A percentile compares a stretch with the other conserved stretches of the same genome.
These are phyloP conservation scores for Rhagoletis pomonella DNA, from an alignment of 1,140 invertebrate genomes.

Conservation along the genomic window DNA sequence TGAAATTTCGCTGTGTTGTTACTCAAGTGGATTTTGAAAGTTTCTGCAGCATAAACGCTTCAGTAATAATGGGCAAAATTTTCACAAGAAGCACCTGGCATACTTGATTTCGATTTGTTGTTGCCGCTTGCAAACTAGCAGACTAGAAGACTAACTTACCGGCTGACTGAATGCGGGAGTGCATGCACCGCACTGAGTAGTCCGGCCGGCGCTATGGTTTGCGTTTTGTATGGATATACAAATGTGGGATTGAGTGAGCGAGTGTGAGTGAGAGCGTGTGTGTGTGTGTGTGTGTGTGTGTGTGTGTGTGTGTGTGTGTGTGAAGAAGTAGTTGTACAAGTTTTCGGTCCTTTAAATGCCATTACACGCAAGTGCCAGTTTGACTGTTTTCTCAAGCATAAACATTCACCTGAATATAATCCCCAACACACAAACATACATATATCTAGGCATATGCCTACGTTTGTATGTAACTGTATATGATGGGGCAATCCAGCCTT, in stretches of 20 bases:
- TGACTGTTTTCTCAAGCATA: slow-evolving; percentile 22
- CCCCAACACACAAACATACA: not conserved
- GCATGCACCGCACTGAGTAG: not conserved
- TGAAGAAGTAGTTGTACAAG: not conserved
- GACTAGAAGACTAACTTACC: not conserved
- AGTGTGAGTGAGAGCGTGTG: not conserved
- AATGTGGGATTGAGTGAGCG: not conserved
- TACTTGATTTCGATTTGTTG: not conserved
- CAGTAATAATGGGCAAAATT: slow-evolving; percentile 42
- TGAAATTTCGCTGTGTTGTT: slow-evolving; percentile 23
- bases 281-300: not conserved
- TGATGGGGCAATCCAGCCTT: too few relatives aligned
- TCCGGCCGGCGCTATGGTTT: not conserved
- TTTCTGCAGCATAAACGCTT: slow-evolving; percentile 47
- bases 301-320: not conserved
- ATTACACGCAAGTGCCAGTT: slow-evolving; percentile 40
- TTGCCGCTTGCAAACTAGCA: not conserved
- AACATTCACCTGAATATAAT: not conserved
- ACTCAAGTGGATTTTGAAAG: slow-evolving; percentile 44
- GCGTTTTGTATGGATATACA: not conserved
- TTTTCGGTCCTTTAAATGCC: slow-evolving; percentile 42
- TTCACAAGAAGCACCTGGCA: not conserved
- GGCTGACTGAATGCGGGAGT: not conserved
- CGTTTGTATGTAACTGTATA: too few relatives aligned
- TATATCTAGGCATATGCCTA: too few relatives aligned